phyloP scores from a whole-genome alignment of 2,888 invertebrate species.

The Cheilosia variabilis region DNA sequence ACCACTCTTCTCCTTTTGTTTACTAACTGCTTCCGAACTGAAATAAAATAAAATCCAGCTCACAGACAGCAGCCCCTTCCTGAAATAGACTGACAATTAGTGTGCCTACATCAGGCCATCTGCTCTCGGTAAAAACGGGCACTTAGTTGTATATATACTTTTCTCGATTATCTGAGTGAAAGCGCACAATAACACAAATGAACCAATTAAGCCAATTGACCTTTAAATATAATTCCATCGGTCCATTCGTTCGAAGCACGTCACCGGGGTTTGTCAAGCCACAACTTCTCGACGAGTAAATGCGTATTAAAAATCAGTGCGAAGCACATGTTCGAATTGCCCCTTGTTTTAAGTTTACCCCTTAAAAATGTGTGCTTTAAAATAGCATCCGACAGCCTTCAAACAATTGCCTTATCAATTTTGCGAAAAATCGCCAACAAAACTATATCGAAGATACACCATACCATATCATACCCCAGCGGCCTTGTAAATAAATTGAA shows the following conservation, averaged over 20 bases:
- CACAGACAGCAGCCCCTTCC: not conserved
- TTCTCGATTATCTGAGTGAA: conserved; percentile 44
- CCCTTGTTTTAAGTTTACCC: not conserved
- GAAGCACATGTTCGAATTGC: not conserved
- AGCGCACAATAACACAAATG: conserved; percentile 14
- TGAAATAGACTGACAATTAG: conserved; percentile 35
- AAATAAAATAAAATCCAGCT: not conserved
- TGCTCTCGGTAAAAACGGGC: conserved; percentile 28
- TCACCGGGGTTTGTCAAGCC: conserved; percentile 23
- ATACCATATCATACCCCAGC: conserved; percentile 7
- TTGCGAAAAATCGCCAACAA: conserved; percentile 25
- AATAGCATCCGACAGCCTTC: conserved; percentile 22
- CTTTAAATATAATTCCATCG: conserved; percentile 44
- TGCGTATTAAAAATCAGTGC: too few species aligned
- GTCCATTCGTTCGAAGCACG: conserved; percentile 19
- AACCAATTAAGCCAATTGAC: conserved; percentile 66
- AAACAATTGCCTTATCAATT: conserved; percentile 46
- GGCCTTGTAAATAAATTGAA: conserved; percentile 54
- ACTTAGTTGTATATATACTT: conserved; percentile 23
- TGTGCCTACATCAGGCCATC: conserved; percentile 43
- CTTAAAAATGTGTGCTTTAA: conserved; percentile 19
- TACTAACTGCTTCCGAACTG: conserved; percentile 8
- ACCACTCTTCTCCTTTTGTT: not conserved
- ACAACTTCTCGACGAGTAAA: conserved; percentile 15
- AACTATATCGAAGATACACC: conserved; percentile 5